Evolutionary conservation across 2,888 invertebrate genomes (phyloP).

Genomic region (Drosophila rubida): DNA sequence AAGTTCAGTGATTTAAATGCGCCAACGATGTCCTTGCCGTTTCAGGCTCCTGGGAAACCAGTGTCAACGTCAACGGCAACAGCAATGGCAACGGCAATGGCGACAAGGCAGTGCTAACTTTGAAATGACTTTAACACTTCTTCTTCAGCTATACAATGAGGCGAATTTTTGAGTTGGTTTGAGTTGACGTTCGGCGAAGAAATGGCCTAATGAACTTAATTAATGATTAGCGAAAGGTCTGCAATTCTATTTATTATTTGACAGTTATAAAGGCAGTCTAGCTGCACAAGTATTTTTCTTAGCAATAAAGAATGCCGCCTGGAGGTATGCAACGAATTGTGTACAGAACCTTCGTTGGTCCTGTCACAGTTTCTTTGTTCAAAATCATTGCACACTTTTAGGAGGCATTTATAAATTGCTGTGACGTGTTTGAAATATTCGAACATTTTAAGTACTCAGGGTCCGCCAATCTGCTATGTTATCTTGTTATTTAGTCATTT

Average conservation of each 20-base stretch:
- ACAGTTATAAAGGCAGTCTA: not conserved
- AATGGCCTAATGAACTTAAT: slow-evolving; percentile 30
- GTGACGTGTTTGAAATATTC: too few relatives aligned
- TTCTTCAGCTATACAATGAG: slow-evolving; percentile 5
- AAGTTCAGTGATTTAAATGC: slow-evolving; percentile 75
- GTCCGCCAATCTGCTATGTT: too few relatives aligned
- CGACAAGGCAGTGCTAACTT: slow-evolving; percentile 20
- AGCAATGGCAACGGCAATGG: not conserved
- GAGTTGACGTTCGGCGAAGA: slow-evolving; percentile 11
- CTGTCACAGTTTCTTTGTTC: not conserved
- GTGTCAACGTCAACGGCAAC: slow-evolving; percentile 34
- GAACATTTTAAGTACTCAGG: too few relatives aligned
- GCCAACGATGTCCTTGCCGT: slow-evolving; percentile 47
- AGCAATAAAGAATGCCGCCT: not conserved
- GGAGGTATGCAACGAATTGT: not conserved
- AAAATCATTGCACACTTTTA: not conserved
- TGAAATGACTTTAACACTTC: slow-evolving; percentile 31
- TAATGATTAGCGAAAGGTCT: slow-evolving; percentile 12
- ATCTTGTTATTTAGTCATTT: too few relatives aligned
- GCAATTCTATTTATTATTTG: not conserved
- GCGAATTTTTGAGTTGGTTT: not conserved
- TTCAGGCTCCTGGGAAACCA: slow-evolving; percentile 19
- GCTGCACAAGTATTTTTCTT: not conserved
- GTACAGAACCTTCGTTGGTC: not conserved
- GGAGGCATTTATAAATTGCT: not conserved